Conservation (phyloP, 2,113 vertebrate genomes). For the Erpornis zantholeuca region DNA sequence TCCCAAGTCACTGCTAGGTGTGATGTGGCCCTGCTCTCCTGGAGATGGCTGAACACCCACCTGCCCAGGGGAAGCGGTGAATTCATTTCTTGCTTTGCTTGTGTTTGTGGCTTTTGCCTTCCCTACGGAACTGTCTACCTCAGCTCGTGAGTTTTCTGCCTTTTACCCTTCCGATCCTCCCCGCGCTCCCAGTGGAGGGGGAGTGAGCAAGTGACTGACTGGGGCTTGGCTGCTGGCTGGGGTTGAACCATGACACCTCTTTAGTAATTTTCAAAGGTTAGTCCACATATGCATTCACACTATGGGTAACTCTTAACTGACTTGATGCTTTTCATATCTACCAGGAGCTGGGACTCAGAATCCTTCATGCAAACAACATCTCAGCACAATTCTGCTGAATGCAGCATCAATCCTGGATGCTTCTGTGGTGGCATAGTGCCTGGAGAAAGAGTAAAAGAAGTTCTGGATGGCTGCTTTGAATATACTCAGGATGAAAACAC, state of each 20-base stretch:
- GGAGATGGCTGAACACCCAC: not conserved
- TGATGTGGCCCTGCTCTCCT: not conserved
- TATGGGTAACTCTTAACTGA: not conserved
- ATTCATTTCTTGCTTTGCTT: not conserved
- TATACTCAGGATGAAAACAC: not conserved
- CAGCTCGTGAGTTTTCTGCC: not conserved
- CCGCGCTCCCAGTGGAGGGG: no score
- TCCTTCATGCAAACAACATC: not conserved
- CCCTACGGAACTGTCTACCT: not conserved
- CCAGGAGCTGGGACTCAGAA: not conserved
- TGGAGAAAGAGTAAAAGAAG: not conserved
- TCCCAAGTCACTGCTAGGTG: accelerated
- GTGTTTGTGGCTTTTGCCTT: accelerated
- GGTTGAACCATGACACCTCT: not conserved
- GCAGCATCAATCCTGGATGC: not conserved
- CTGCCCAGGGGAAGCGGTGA: not conserved
- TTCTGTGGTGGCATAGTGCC: not conserved
- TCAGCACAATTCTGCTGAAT: not conserved
- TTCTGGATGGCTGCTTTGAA: not conserved
- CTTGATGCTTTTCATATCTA: not conserved
- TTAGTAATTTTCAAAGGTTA: not conserved
- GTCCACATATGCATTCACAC: not conserved
- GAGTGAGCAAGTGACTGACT: not conserved
- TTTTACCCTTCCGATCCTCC: not conserved
- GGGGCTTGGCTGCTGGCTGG: not conserved